phyloP scores from a whole-genome alignment of 2,113 vertebrate species.

The Microcebus murinus region DNA sequence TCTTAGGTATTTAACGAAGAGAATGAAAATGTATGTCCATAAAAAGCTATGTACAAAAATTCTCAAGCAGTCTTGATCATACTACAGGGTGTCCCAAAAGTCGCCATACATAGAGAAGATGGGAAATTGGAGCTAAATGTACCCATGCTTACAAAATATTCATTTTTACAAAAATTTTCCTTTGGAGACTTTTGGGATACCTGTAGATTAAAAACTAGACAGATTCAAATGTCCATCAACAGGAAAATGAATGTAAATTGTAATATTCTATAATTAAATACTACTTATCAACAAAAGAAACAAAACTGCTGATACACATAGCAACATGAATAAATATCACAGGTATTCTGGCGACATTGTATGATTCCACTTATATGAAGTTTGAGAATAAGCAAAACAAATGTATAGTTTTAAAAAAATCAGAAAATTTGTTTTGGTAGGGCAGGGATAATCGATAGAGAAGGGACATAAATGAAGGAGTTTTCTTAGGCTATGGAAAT shows the following conservation, averaged over 20 bases:
- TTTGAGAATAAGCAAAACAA: conserved; percentile 48
- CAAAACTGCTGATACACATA: not conserved
- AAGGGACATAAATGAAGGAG: not conserved
- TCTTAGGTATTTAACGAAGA: not conserved
- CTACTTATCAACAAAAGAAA: conserved; percentile 1
- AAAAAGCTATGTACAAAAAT: not conserved
- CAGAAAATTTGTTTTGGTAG: not conserved
- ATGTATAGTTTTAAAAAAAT: not conserved
- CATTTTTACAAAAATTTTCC: too few relatives aligned
- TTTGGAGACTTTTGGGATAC: too few relatives aligned
- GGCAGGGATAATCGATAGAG: not conserved
- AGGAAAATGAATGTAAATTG: not conserved
- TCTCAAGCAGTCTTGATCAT: not conserved
- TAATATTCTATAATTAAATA: not conserved
- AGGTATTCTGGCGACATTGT: not conserved
- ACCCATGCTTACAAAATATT: too few relatives aligned
- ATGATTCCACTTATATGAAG: not conserved
- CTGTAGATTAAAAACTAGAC: not conserved
- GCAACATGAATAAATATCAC: not conserved
- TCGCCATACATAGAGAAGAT: too few relatives aligned
- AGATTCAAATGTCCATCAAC: not conserved
- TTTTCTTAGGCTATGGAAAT: not conserved
- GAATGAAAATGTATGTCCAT: not conserved
- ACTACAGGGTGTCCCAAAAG: not conserved
- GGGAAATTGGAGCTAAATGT: too few relatives aligned